Evolutionary conservation across 2,113 vertebrate species (phyloP).

Genomic region (Myrmecobius fasciatus): DNA sequence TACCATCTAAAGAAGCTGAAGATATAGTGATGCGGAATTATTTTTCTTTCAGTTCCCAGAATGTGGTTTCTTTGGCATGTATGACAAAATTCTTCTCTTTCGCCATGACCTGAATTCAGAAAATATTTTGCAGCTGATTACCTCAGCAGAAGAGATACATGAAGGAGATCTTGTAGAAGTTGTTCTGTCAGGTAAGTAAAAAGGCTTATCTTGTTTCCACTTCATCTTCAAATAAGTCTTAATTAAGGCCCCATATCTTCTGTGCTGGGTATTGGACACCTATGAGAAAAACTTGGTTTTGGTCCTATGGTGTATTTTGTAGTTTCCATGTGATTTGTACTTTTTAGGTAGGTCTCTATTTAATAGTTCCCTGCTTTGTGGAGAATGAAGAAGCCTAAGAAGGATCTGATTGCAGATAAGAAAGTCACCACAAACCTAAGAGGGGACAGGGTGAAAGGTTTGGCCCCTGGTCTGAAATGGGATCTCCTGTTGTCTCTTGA

Average conservation of each 20-base stretch:
- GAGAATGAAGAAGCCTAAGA: neutral
- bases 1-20: constrained; percentile 49
- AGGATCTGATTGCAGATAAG: constrained; percentile 29
- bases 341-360: constrained; percentile 22
- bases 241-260: constrained; percentile 2
- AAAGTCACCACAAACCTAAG: constrained; percentile 40
- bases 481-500: constrained; percentile 1
- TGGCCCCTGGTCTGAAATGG: constrained; percentile 16
- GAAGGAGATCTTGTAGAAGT: constrained; percentile 98
- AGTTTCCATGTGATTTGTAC: constrained; percentile 24
- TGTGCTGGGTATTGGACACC: neutral
- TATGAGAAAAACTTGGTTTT: neutral
- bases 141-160: constrained; percentile 94
- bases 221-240: neutral
- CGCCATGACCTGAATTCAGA: constrained; percentile 96
- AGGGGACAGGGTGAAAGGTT: constrained; percentile 33
- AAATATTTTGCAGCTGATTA: constrained; percentile 97
- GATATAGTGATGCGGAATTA: constrained; percentile 63
- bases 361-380: neutral
- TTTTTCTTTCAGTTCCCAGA: constrained; percentile 92
- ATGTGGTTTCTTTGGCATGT: constrained; percentile 99
- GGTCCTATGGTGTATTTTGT: constrained; percentile 10
- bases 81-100: constrained; percentile 99
- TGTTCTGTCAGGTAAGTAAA: constrained; percentile 93
- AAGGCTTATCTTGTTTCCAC: constrained; percentile 1